phyloP scores from a whole-genome alignment of 2,113 vertebrate species.

The Azemiops feae region DNA sequence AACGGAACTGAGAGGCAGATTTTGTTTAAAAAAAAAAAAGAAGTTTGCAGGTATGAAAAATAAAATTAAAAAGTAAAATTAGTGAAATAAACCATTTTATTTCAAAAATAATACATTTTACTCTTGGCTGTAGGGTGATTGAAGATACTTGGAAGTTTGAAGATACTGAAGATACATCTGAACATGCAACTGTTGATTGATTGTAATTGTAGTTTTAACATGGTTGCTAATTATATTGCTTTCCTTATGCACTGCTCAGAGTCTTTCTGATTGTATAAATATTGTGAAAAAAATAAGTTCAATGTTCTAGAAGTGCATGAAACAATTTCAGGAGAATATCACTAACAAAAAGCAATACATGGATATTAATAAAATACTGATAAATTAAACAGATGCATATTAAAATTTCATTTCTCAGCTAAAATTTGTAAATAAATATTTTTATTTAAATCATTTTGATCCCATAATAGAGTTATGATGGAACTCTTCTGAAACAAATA shows the following conservation, averaged over 20 bases:
- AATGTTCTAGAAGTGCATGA: background rate
- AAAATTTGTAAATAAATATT: background rate
- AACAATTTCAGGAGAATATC: background rate
- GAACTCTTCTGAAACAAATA: background rate
- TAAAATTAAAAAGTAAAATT: background rate
- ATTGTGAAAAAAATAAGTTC: background rate
- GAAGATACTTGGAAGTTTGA: background rate
- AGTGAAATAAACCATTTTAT: background rate
- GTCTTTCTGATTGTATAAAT: background rate
- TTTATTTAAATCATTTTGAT: background rate
- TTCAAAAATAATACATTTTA: background rate
- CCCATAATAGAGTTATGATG: background rate
- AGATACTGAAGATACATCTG: background rate
- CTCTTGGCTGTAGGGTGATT: background rate
- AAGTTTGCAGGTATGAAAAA: background rate
- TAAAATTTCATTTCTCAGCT: background rate
- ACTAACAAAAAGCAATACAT: background rate
- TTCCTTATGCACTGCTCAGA: background rate
- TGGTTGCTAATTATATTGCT: background rate
- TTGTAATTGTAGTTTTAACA: background rate
- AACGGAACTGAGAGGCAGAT: conserved; percentile 56
- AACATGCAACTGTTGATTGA: background rate
- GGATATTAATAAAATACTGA: background rate
- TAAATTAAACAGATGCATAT: background rate
- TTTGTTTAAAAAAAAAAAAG: background rate